Conservation (phyloP, 2,113 vertebrate species). For the Scomber japonicus region DNA sequence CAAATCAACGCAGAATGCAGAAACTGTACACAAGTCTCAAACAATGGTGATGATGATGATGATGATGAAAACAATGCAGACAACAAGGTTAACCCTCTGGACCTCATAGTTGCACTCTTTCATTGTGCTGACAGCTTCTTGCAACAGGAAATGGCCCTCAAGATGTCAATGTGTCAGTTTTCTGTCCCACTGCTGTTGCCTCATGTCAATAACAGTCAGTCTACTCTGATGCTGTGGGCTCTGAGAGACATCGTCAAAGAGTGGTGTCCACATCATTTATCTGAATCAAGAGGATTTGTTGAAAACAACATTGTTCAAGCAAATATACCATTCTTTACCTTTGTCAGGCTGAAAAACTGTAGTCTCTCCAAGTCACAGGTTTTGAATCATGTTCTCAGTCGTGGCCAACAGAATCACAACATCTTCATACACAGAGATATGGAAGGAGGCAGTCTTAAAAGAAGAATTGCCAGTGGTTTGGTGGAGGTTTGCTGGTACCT, state of each 20-base stretch:
- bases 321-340: conserved; percentile 47
- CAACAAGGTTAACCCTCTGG: conserved; percentile 64
- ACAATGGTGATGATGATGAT: neutral
- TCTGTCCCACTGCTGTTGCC: conserved; percentile 86
- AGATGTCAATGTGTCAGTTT: conserved; percentile 84
- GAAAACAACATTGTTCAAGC: conserved; percentile 67
- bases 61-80: neutral
- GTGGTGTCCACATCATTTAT: conserved; percentile 46
- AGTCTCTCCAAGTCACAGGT: too few relatives aligned
- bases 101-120: conserved; percentile 80
- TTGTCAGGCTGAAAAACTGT: too few relatives aligned
- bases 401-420: too few relatives aligned
- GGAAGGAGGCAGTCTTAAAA: conserved; percentile 25
- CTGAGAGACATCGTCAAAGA: conserved; percentile 32
- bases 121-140: conserved; percentile 82
- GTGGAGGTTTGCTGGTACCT: conserved; percentile 84
- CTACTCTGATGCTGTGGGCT: conserved; percentile 81
- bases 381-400: too few relatives aligned
- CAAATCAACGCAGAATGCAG: too few relatives aligned
- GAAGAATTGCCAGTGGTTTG: conserved; percentile 79
- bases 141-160: conserved; percentile 79
- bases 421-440: too few relatives aligned
- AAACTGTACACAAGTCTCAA: neutral
- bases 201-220: conserved; percentile 56
- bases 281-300: conserved; percentile 51